Evolutionary conservation across 2,113 vertebrate genomes (phyloP).

Genomic region (Phylloscopus trochiloides): DNA sequence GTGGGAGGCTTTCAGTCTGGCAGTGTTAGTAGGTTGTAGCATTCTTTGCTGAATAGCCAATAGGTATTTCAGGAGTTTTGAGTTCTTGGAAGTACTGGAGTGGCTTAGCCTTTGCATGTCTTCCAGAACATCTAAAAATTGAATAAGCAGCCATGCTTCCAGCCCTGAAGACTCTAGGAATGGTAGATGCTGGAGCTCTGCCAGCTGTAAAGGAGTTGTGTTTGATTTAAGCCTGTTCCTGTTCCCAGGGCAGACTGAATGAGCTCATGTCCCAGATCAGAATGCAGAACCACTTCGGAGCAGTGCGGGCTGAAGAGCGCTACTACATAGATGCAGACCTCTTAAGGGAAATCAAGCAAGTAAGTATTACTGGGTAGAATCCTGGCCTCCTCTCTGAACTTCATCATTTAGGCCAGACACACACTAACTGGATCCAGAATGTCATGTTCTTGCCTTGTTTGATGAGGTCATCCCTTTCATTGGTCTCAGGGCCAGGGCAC

Average conservation of each 20-base stretch:
- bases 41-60: neutral
- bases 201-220: neutral
- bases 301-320: constrained; percentile 90
- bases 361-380: constrained; percentile 29
- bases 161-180: neutral
- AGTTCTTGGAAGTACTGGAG: neutral
- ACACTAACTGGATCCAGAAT: neutral
- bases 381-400: neutral
- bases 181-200: neutral
- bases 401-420: neutral
- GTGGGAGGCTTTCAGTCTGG: neutral
- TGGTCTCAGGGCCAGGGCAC: neutral
- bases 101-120: neutral
- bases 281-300: constrained; percentile 97
- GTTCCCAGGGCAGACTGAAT: constrained; percentile 90
- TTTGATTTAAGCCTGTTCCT: neutral
- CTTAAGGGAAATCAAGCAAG: constrained; percentile 93
- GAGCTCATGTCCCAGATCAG: constrained; percentile 98
- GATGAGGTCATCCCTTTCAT: neutral
- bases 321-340: constrained; percentile 92
- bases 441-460: neutral
- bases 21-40: neutral
- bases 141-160: accelerated
- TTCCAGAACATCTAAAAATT: neutral
- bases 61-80: neutral